Base-by-base conservation (phyloP, 2,113 vertebrate species). In the Cacatua alba region DNA sequence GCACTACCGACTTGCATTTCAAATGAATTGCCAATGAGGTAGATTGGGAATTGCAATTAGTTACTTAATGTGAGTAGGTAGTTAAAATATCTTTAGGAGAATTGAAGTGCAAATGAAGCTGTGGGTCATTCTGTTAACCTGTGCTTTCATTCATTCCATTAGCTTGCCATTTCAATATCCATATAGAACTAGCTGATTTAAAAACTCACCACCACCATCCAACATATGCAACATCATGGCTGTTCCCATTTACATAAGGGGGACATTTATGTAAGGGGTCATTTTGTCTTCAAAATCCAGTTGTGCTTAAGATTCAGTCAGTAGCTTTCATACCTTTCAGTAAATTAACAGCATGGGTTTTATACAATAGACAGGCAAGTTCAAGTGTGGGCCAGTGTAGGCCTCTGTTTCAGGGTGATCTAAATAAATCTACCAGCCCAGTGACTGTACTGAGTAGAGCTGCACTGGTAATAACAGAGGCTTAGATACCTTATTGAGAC, bases 1-100 rank as follows among this genome's bases (percentile, higher is more conserved):
- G 68, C n/a, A 35, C 71, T 77, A 83, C 88, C 28, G 4, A 51
- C 90, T 88, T 75, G 85, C 68, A 96, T 96, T 95, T 94, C 76
- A 97, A 93, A 94, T 90, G 88, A 96, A 93, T 90, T 91, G 89
- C 81, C 91, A 95, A 72, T 91, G 88, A 95, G 55, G 82, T 92
- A 92, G 90, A 78, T 68, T 60, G 79, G 55, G 86, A 92, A 81
- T 94, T 94, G 88, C 72, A 96, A 93, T 96, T 96, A 96, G 88
- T 94, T 95, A 92, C 86, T 86, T 90, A 90, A 72, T 90, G 94
- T 93, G 93, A 90, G 76, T 83, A 93, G 59, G 90, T 71, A 85
- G 82, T 93, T 96, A 90, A 91, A 96, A 93, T 86, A 78, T 59
- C 76, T 96, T 95, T 63, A 92, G 88, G 28, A 90, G 70, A 96